Conservation (phyloP, 2,888 invertebrate species). For the Glyphotaelius pellucidus region DNA sequence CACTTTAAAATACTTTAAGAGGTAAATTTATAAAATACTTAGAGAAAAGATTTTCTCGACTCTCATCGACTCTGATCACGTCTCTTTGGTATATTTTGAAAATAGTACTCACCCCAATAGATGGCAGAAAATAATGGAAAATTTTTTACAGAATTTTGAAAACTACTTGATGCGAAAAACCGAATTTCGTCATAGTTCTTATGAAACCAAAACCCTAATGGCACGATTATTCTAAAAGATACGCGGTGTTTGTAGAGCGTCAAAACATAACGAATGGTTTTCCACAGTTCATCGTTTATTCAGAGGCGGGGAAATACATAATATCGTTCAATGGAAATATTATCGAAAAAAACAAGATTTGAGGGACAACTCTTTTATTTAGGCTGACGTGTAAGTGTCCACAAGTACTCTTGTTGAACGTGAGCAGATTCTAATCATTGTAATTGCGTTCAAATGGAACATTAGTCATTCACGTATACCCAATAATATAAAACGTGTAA, state of each 20-base stretch:
- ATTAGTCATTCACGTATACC: neutral
- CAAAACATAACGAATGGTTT: neutral
- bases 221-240: neutral
- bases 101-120: no score
- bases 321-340: neutral
- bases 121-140: neutral
- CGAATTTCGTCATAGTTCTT: neutral
- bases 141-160: neutral
- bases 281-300: neutral
- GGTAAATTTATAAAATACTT: neutral
- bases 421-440: neutral
- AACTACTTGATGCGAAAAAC: neutral
- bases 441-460: neutral
- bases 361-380: neutral
- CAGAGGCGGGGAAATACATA: neutral
- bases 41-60: neutral
- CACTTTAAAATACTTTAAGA: neutral
- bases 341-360: neutral
- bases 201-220: neutral
- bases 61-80: no score
- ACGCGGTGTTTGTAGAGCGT: neutral
- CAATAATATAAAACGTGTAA: no score
- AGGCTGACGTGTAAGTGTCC: neutral
- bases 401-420: neutral
- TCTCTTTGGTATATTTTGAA: no score